These are phyloP conservation scores for Rhodeus uyekii DNA, from an alignment of 2,797 vertebrate species.

Conservation along the genomic window DNA sequence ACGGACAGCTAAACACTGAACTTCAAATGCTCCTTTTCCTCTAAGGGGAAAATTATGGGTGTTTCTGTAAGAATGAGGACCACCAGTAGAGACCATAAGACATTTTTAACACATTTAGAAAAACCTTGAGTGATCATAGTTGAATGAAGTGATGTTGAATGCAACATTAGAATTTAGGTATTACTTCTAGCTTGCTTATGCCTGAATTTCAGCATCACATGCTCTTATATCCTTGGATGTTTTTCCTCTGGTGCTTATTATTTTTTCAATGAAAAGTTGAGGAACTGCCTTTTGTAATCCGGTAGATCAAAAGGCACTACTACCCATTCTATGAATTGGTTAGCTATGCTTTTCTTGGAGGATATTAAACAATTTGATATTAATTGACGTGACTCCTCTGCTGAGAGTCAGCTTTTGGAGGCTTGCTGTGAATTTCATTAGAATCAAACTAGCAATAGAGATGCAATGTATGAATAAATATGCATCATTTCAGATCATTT, in stretches of 20 bases:
- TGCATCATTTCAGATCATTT: constrained; percentile 33
- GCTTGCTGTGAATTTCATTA: constrained; percentile 56
- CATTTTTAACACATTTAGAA: constrained; percentile 38
- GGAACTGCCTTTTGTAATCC: constrained; percentile 4
- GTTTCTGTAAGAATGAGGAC: constrained; percentile 21
- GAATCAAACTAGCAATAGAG: constrained; percentile 25
- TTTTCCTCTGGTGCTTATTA: neutral
- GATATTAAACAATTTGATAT: constrained; percentile 28
- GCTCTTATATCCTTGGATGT: neutral
- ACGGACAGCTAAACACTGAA: constrained; percentile 12
- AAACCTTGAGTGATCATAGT: constrained; percentile 32
- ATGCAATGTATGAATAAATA: constrained; percentile 31
- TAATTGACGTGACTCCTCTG: constrained; percentile 33
- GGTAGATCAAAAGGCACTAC: constrained; percentile 3
- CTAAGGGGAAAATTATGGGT: constrained; percentile 28
- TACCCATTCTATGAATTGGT: neutral
- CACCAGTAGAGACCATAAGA: too few species aligned
- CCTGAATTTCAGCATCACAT: neutral
- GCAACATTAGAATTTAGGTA: too few species aligned
- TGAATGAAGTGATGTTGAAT: too few species aligned
- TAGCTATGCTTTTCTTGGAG: neutral
- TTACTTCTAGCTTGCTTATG: neutral
- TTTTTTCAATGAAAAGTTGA: constrained; percentile 5
- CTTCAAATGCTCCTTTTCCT: constrained; percentile 44
- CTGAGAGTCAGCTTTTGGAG: constrained; percentile 16